phyloP scores from a whole-genome alignment of 2,888 invertebrate genomes.

The Endomychus coccineus region DNA sequence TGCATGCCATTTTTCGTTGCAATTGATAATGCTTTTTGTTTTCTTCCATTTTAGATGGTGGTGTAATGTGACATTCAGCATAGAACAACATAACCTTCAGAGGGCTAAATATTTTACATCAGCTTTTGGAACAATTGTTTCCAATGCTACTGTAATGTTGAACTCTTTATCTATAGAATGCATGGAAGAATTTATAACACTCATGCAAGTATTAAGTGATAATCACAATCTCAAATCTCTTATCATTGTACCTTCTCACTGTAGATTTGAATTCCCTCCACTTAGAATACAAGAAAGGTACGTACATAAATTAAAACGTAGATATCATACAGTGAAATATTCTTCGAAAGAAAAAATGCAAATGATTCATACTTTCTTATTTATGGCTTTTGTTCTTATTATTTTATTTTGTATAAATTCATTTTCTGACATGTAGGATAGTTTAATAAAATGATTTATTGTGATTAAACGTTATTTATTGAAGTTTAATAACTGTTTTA shows the following conservation, averaged over 20 bases:
- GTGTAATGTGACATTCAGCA: conserved; percentile 38
- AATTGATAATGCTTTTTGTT: no score
- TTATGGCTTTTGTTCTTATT: no score
- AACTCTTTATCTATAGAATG: conserved; percentile 37
- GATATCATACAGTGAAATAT: no score
- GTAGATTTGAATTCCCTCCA: conserved; percentile 34
- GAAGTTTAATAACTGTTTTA: conserved; percentile 5
- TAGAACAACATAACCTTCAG: conserved; percentile 33
- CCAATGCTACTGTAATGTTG: conserved; percentile 36
- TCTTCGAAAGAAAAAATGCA: no score
- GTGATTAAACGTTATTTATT: background rate
- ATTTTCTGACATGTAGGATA: no score
- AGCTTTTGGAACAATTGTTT: conserved; percentile 36
- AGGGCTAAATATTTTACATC: conserved; percentile 36
- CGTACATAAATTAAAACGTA: no score
- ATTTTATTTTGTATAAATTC: no score
- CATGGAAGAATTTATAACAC: conserved; percentile 37
- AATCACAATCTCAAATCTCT: conserved; percentile 40
- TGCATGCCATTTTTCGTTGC: no score
- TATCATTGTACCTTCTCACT: conserved; percentile 41
- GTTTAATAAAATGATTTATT: background rate
- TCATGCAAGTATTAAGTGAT: conserved; percentile 35
- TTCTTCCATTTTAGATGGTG: conserved; percentile 39
- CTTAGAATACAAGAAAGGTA: conserved; percentile 16
- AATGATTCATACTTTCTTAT: no score